These are phyloP conservation scores for Anhinga anhinga DNA, from an alignment of 2,113 vertebrate genomes.

Conservation along the genomic window DNA sequence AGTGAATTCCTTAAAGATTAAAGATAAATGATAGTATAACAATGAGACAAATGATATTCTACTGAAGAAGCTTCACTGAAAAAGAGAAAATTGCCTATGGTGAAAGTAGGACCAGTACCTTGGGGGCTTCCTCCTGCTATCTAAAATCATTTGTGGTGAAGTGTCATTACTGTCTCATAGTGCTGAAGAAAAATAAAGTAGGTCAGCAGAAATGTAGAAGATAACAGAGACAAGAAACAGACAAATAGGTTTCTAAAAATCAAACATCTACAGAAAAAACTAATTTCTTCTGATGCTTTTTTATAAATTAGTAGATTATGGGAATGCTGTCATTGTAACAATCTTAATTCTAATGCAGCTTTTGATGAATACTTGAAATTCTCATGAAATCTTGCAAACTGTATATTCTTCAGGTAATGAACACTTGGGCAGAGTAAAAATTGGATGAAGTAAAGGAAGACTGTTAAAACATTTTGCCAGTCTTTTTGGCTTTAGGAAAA, in stretches of 20 bases:
- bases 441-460: not conserved
- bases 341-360: not conserved
- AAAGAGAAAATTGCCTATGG: not conserved
- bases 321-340: not conserved
- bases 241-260: not conserved
- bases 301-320: not conserved
- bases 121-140: not conserved
- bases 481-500: not conserved
- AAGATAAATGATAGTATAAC: not conserved
- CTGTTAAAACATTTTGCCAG: not conserved
- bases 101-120: not conserved
- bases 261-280: not conserved
- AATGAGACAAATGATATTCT: not conserved
- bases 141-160: not conserved
- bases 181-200: not conserved
- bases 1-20: not conserved
- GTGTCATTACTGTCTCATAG: not conserved
- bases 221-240: not conserved
- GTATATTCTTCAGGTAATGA: not conserved
- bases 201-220: not conserved
- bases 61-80: not conserved
- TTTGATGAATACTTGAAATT: not conserved
- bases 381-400: not conserved
- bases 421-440: not conserved
- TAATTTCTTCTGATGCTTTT: not conserved